These are phyloP conservation scores for Antennarius striatus DNA, from an alignment of 2,113 vertebrate species.

Conservation along the genomic window DNA sequence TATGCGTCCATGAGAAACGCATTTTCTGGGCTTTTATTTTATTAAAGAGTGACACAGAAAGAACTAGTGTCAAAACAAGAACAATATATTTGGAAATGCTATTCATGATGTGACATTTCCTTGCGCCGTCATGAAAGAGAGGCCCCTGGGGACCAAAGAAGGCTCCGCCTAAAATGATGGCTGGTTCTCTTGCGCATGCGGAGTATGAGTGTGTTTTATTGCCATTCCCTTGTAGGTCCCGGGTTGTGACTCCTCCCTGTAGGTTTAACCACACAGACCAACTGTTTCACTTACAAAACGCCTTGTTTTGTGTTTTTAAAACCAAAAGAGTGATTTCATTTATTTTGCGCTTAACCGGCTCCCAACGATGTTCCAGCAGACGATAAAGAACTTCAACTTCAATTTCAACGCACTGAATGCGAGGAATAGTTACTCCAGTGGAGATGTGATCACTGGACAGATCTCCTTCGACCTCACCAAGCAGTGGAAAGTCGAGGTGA, in stretches of 20 bases:
- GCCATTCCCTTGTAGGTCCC: not conserved
- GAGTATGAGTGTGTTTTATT: not conserved
- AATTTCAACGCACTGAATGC: conserved; percentile 27
- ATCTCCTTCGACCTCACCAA: conserved; percentile 52
- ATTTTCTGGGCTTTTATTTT: no score
- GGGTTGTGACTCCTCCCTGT: not conserved
- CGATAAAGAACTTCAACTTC: conserved; percentile 50
- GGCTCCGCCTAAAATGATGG: not conserved
- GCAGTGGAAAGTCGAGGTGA: conserved; percentile 35
- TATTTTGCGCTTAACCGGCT: no score
- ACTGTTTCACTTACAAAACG: no score
- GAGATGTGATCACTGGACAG: conserved; percentile 42
- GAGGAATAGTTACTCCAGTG: conserved; percentile 7
- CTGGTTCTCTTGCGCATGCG: not conserved
- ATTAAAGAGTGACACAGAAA: no score
- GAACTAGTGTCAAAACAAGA: no score
- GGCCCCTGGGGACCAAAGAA: no score
- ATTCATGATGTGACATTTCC: no score
- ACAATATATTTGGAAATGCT: no score
- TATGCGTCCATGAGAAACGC: no score
- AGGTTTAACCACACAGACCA: no score
- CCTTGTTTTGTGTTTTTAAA: not conserved
- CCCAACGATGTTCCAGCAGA: conserved; percentile 41
- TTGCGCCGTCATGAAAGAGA: no score
- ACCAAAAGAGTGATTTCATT: not conserved